Evolutionary conservation across 2,113 vertebrate species (phyloP), one percentile per base, ranked within the genome.

Genomic region (Alaudala cheleensis): DNA sequence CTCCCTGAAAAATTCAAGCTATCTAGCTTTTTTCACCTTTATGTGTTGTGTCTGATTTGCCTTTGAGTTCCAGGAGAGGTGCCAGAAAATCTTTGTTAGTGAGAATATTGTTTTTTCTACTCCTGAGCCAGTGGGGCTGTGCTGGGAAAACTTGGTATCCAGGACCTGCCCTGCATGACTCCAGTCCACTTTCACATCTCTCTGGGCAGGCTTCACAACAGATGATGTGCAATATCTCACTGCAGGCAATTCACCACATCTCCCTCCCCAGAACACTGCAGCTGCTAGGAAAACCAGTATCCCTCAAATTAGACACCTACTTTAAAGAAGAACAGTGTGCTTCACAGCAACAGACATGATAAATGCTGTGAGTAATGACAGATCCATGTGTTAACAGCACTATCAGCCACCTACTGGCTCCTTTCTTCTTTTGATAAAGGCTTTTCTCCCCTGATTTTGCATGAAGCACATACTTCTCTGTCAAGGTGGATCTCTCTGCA

Each of bases 321-420:
- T 84, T 93, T 83, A 84, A 78, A 82, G 87, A 85, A 90, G 92
- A 94, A 91, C 84, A 93, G 79, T 15, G 78, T 90, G 74, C 94
- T 81, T 93, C 64, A 24, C 88, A 86, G 91, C 71, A 94, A 91
- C 87, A 96, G 95, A 82, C 87, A 58, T 34, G 85, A 91, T 92
- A 94, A 96, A 78, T 90, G 88, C 90, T 62, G 58, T 95, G 94
- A 94, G 88, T 90, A 96, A 96, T 94, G 94, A 93, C 90, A 95
- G 93, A 90, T 92, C 79, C 86, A 22, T 81, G 92, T 70, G 88
- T 47, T 95, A 94, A 72, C 85, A 86, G 93, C 20, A 56, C 85
- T 77, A 74, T 62, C 92, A 96, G 95, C 94, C 94, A 97, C 95
- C 95, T 95, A 95, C 93, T 74, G 92, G 92, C 80, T 95, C 51